Evolutionary conservation across 2,113 vertebrate genomes (phyloP).

Genomic region (Spheniscus mendiculus): DNA sequence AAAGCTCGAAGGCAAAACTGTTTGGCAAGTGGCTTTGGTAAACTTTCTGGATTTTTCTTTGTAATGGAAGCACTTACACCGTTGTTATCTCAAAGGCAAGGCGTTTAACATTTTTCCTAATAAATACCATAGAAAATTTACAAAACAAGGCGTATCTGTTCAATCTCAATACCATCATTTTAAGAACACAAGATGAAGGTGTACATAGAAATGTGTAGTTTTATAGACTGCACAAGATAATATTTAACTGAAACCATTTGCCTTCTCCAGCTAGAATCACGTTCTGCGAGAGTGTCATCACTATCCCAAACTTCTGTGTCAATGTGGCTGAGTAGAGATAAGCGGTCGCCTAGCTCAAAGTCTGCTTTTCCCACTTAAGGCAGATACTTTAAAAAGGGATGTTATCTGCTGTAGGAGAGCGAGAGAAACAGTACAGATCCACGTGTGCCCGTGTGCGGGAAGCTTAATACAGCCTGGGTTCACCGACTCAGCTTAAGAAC

Average conservation of each 20-base stretch:
- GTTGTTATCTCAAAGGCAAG: slow-evolving; percentile 75
- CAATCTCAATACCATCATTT: slow-evolving; percentile 34
- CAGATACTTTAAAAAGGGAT: slow-evolving; percentile 15
- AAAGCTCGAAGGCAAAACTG: slow-evolving; percentile 67
- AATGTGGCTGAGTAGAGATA: slow-evolving; percentile 27
- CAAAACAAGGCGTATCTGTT: slow-evolving; percentile 77
- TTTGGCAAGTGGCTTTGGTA: slow-evolving; percentile 85
- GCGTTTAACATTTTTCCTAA: slow-evolving; percentile 72
- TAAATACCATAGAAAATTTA: slow-evolving; percentile 82
- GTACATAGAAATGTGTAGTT: slow-evolving; percentile 41
- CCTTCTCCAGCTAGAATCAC: slow-evolving; percentile 67
- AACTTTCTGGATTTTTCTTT: slow-evolving; percentile 48
- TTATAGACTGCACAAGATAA: slow-evolving; percentile 13
- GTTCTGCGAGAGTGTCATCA: slow-evolving; percentile 15
- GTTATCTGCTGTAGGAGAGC: slow-evolving; percentile 48
- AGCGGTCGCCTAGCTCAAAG: slow-evolving; percentile 23
- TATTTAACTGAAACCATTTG: slow-evolving; percentile 63
- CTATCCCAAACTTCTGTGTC: slow-evolving; percentile 36
- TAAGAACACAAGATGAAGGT: slow-evolving; percentile 64
- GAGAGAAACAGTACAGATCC: slow-evolving; percentile 62
- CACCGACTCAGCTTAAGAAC: slow-evolving; percentile 55
- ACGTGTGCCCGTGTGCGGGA: not conserved
- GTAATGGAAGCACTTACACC: slow-evolving; percentile 73
- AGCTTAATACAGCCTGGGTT: slow-evolving; percentile 48
- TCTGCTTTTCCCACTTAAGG: slow-evolving; percentile 60